Conservation (phyloP, 2,888 invertebrate species). For the Drosophila affinis region DNA sequence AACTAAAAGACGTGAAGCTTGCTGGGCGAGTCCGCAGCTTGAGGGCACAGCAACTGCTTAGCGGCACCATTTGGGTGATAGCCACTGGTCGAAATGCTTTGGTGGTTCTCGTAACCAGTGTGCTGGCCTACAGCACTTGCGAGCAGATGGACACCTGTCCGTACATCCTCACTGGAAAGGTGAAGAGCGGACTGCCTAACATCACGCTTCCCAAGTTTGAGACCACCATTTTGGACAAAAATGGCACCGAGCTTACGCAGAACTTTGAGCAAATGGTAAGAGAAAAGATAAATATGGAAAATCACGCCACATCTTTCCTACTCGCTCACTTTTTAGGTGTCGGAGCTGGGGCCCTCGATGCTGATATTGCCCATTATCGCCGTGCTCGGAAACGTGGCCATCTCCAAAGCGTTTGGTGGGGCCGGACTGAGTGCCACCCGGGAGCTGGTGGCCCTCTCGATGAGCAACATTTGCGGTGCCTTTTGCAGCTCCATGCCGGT, state of each 20-base stretch:
- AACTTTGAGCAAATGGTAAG: constrained; percentile 79
- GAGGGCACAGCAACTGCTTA: constrained; percentile 82
- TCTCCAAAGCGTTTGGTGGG: constrained; percentile 96
- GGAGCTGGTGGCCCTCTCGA: constrained; percentile 93
- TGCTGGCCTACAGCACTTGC: constrained; percentile 88
- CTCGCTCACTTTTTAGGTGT: constrained; percentile 83
- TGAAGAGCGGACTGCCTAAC: constrained; percentile 88
- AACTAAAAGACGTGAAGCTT: constrained; percentile 72
- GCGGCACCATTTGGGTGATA: constrained; percentile 89
- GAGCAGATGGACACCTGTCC: constrained; percentile 83
- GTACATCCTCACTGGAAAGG: constrained; percentile 90
- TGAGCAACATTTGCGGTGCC: constrained; percentile 93
- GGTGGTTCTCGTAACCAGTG: constrained; percentile 87
- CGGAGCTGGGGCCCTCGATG: constrained; percentile 93
- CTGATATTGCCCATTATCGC: constrained; percentile 94
- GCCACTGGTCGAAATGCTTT: constrained; percentile 94
- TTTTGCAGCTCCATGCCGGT: constrained; percentile 96
- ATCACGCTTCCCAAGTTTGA: constrained; percentile 89
- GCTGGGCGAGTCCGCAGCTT: constrained; percentile 47
- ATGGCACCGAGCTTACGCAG: constrained; percentile 77
- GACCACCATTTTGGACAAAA: constrained; percentile 84
- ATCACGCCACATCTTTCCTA: constrained; percentile 53
- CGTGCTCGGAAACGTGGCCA: constrained; percentile 96
- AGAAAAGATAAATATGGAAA: background rate
- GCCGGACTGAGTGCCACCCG: constrained; percentile 94